Conservation (phyloP, 2,888 invertebrate genomes). For the Erpobdella octoculata region DNA sequence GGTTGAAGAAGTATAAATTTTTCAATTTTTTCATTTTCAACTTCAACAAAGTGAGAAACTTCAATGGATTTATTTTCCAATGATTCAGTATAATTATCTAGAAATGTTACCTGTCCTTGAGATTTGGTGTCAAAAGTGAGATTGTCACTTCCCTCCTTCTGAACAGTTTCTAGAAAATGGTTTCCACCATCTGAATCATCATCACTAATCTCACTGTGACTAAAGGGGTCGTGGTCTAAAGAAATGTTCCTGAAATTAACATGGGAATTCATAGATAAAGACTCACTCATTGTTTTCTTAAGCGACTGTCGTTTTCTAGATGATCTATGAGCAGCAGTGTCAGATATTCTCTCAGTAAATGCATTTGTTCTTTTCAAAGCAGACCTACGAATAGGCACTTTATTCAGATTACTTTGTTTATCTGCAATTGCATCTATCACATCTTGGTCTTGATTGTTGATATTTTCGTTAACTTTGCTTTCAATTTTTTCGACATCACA, state of each 20-base stretch:
- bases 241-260: too few species aligned
- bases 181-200: not conserved
- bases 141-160: too few species aligned
- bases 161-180: not conserved
- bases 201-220: too few species aligned
- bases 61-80: not conserved
- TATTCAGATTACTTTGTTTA: not conserved
- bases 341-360: constrained; percentile 3
- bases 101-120: too few species aligned
- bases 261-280: too few species aligned
- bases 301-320: too few species aligned
- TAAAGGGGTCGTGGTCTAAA: too few species aligned
- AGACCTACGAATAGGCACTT: not conserved
- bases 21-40: not conserved
- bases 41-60: too few species aligned
- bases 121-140: not conserved
- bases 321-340: too few species aligned
- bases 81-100: too few species aligned
- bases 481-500: not conserved
- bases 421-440: not conserved
- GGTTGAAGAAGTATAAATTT: not conserved
- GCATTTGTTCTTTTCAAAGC: constrained; percentile 23
- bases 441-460: not conserved
- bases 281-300: not conserved
- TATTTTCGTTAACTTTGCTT: not conserved